A percentile compares a stretch with the other conserved stretches of the same genome.
Evolutionary conservation across 2,113 vertebrate genomes (phyloP).

Genomic region (Daboia siamensis): DNA sequence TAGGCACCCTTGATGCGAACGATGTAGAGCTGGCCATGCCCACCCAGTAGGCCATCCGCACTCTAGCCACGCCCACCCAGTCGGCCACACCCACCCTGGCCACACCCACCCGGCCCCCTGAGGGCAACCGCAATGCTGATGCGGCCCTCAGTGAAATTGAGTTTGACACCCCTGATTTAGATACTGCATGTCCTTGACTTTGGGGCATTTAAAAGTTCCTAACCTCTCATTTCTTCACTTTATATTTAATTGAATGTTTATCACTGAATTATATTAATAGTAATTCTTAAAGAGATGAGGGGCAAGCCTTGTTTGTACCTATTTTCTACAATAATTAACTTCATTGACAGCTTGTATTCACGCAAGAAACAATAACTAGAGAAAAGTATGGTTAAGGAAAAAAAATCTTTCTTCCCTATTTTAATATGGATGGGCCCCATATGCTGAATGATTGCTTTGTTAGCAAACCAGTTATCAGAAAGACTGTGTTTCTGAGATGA

Average conservation of each 20-base stretch:
- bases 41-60: too few relatives aligned
- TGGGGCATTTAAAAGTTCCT: neutral
- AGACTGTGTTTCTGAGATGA: neutral
- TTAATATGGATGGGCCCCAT: neutral
- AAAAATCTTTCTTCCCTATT: fast-evolving
- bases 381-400: neutral
- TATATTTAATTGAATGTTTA: conserved; percentile 8
- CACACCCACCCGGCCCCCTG: too few relatives aligned
- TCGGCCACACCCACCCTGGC: too few relatives aligned
- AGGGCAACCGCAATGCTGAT: too few relatives aligned
- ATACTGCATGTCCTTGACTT: neutral
- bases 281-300: neutral
- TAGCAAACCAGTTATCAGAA: conserved; percentile 2
- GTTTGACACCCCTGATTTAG: too few relatives aligned
- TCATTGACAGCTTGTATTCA: neutral
- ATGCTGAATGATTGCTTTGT: conserved; percentile 25
- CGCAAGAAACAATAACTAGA: neutral
- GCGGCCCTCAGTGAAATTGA: too few relatives aligned
- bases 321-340: conserved; percentile 49
- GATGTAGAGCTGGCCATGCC: too few relatives aligned
- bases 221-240: neutral
- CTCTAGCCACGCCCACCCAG: too few relatives aligned
- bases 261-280: neutral
- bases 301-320: neutral
- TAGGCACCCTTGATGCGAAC: too few relatives aligned